phyloP scores from a whole-genome alignment of 2,888 invertebrate genomes.

The Phengaris arion region DNA sequence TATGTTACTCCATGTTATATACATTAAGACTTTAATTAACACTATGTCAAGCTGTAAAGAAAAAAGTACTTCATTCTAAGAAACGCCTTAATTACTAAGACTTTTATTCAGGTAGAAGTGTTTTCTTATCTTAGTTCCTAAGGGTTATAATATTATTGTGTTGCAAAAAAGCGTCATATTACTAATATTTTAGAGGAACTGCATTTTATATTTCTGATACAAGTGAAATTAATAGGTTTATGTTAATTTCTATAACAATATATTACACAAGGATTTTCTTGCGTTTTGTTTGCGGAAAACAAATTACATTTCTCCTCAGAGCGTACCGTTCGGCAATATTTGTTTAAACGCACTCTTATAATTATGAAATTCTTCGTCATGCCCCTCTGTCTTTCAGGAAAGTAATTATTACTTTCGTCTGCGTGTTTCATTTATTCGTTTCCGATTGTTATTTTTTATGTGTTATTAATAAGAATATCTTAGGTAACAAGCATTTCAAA shows the following conservation, averaged over 20 bases:
- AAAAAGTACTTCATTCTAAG: neutral
- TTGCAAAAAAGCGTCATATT: too few species aligned
- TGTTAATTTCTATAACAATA: too few species aligned
- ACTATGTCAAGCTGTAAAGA: neutral
- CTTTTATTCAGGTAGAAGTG: neutral
- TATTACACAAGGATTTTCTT: neutral
- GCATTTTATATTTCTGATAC: conserved; percentile 25
- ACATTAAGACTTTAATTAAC: neutral
- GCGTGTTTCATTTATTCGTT: neutral
- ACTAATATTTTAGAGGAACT: too few species aligned
- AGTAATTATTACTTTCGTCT: too few species aligned
- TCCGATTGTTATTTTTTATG: neutral
- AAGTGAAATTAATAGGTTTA: neutral
- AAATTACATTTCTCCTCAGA: conserved; percentile 43
- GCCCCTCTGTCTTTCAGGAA: neutral
- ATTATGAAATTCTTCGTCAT: conserved; percentile 50
- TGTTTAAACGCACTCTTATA: conserved; percentile 50
- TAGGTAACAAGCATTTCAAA: too few species aligned
- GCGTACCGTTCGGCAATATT: conserved; percentile 39
- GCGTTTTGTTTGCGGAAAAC: conserved; percentile 36
- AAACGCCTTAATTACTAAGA: conserved; percentile 7
- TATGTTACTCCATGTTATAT: neutral
- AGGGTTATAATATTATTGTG: neutral
- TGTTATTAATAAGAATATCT: too few species aligned
- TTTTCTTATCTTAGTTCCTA: neutral